phyloP scores from a whole-genome alignment of 2,113 vertebrate genomes.

The Damaliscus lunatus region DNA sequence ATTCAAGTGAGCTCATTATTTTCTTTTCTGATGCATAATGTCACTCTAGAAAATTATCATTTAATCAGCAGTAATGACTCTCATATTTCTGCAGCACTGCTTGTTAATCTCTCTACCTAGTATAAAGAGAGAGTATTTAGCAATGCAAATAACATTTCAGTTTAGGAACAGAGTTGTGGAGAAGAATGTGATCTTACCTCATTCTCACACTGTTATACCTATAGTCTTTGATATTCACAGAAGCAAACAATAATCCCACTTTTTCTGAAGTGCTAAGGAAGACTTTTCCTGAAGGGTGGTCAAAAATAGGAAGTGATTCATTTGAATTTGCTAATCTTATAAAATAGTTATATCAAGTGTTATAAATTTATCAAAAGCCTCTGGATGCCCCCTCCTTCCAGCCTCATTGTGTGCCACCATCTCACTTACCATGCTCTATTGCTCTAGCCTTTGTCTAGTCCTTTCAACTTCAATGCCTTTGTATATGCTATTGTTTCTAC shows the following conservation, averaged over 20 bases:
- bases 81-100: slow-evolving; percentile 49
- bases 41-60: slow-evolving; percentile 61
- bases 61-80: slow-evolving; percentile 71
- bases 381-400: neutral
- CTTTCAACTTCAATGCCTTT: neutral
- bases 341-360: neutral
- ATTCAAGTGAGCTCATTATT: slow-evolving; percentile 65
- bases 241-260: neutral
- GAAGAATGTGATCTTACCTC: neutral
- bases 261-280: neutral
- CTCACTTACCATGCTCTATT: neutral
- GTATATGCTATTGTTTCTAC: neutral
- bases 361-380: neutral
- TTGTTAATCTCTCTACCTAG: slow-evolving; percentile 48
- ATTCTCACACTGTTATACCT: neutral
- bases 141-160: slow-evolving; percentile 38
- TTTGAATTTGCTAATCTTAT: neutral
- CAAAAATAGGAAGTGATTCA: neutral
- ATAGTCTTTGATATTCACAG: neutral
- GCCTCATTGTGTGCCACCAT: fast-evolving
- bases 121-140: slow-evolving; percentile 31
- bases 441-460: neutral
- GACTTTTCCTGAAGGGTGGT: neutral
- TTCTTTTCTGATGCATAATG: slow-evolving; percentile 61
- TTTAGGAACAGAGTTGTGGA: neutral